Evolutionary conservation across 2,888 invertebrate genomes (phyloP).

Genomic region (Pyrrhosoma nymphula): DNA sequence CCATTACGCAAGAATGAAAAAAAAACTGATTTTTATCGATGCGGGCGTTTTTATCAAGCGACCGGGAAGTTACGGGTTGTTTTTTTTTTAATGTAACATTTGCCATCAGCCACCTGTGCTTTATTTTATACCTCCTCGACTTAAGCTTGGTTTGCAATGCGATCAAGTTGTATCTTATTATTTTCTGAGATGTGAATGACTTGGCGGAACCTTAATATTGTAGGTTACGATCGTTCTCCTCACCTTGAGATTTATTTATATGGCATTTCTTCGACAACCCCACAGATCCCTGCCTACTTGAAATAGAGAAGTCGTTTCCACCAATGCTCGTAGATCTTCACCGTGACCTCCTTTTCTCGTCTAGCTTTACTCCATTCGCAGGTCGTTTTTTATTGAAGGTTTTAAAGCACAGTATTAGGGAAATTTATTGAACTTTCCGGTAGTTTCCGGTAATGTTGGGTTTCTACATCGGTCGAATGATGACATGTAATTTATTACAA

Average conservation of each 20-base stretch:
- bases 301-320: neutral
- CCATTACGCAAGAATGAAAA: slow-evolving; percentile 46
- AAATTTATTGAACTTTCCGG: neutral
- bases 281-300: neutral
- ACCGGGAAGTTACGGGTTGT: neutral
- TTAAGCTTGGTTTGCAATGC: neutral
- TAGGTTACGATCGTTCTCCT: neutral
- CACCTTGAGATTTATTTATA: neutral
- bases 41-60: neutral
- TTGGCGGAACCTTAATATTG: neutral
- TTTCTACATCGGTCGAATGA: neutral
- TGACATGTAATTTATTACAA: neutral
- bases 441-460: neutral
- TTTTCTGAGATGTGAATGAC: neutral
- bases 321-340: neutral
- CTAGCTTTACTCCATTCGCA: neutral
- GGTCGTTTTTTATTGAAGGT: neutral
- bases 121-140: neutral
- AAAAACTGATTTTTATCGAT: neutral
- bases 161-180: neutral
- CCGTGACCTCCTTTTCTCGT: slow-evolving; percentile 4
- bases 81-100: neutral
- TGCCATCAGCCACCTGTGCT: neutral
- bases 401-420: neutral
- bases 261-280: neutral